phyloP scores from a whole-genome alignment of 2,113 vertebrate genomes.

The Odocoileus virginianus region DNA sequence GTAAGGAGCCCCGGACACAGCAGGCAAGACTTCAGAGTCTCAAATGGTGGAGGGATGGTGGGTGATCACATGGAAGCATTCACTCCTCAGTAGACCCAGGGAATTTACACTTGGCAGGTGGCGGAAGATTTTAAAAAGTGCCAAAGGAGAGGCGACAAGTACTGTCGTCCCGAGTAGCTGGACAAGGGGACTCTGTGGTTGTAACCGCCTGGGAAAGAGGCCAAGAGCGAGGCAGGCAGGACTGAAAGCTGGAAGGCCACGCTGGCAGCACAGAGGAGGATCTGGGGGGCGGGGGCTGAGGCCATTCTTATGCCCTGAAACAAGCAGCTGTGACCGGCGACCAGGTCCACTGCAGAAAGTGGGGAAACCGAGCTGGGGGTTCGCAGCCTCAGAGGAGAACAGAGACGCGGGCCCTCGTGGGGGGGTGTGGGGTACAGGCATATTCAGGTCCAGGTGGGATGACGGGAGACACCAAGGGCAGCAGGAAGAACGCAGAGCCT shows the following conservation, averaged over 20 bases:
- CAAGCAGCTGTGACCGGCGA: background rate
- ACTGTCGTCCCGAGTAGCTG: background rate
- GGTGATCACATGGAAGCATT: fast-evolving
- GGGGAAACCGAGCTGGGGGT: background rate
- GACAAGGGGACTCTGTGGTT: too few relatives aligned
- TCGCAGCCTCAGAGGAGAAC: fast-evolving
- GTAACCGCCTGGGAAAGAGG: background rate
- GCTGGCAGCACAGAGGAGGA: background rate
- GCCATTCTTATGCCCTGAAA: background rate
- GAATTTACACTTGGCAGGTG: background rate
- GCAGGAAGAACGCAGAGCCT: background rate
- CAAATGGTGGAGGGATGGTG: fast-evolving
- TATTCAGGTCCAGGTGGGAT: background rate
- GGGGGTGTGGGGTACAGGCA: background rate
- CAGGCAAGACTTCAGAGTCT: background rate
- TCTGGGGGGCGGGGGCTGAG: too few relatives aligned
- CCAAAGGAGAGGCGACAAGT: background rate
- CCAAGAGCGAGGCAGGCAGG: background rate
- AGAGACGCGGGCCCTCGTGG: fast-evolving
- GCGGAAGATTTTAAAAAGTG: background rate
- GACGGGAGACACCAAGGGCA: background rate
- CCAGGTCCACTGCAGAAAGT: background rate
- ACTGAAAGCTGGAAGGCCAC: background rate
- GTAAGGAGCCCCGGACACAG: fast-evolving
- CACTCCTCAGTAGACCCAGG: too few relatives aligned